Evolutionary conservation across 2,888 invertebrate genomes (phyloP).

Genomic region (Platynereis dumerilii): DNA sequence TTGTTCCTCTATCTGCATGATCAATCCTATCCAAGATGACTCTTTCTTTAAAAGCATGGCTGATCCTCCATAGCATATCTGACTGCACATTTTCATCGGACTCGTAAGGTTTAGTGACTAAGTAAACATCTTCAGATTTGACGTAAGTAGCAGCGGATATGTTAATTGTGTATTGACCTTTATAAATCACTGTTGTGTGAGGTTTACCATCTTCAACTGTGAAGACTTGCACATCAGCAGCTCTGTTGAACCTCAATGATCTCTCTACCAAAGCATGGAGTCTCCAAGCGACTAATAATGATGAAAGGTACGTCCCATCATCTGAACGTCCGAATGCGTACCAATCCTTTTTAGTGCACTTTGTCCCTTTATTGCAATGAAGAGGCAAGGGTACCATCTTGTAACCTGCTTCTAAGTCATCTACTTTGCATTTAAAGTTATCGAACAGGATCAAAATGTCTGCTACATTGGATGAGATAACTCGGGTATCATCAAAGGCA

Average conservation of each 20-base stretch:
- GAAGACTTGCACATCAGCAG: constrained; percentile 20
- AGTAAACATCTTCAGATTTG: constrained; percentile 19
- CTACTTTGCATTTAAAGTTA: constrained; percentile 9
- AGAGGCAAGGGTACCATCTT: constrained; percentile 21
- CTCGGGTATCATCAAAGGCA: constrained; percentile 28
- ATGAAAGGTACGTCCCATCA: constrained; percentile 44
- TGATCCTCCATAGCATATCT: constrained; percentile 43
- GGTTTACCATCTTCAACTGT: constrained; percentile 13
- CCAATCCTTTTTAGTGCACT: constrained; percentile 14
- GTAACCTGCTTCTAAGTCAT: constrained; percentile 27
- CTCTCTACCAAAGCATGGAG: constrained; percentile 42
- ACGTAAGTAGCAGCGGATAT: constrained; percentile 26
- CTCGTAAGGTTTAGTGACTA: constrained; percentile 37
- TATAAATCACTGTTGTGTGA: constrained; percentile 24
- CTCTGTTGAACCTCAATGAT: constrained; percentile 31
- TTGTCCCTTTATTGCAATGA: not conserved
- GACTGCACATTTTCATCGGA: constrained; percentile 40
- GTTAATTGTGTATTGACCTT: constrained; percentile 23
- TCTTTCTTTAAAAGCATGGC: constrained; percentile 35
- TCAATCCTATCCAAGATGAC: constrained; percentile 40
- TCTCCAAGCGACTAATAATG: constrained; percentile 42
- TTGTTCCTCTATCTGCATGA: constrained; percentile 41
- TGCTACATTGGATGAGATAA: constrained; percentile 22
- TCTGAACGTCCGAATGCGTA: constrained; percentile 39
- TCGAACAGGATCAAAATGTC: constrained; percentile 35